These are phyloP conservation scores for Loriculus beryllinus DNA, from an alignment of 2,797 vertebrate genomes.

Conservation along the genomic window DNA sequence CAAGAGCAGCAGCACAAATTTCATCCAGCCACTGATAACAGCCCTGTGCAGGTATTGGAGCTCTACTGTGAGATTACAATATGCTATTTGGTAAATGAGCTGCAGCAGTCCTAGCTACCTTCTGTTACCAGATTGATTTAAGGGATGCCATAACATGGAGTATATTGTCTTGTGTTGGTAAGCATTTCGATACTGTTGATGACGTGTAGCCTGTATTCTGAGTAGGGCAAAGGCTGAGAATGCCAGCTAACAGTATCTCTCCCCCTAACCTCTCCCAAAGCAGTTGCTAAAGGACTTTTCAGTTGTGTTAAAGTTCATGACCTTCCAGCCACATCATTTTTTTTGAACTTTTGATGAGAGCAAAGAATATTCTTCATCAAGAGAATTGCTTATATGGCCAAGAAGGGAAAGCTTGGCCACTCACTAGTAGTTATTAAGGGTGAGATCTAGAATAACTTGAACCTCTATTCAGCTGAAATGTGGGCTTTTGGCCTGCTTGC, in stretches of 20 bases:
- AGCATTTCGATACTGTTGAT: background rate
- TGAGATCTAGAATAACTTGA: background rate
- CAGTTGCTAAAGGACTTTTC: background rate
- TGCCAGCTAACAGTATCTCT: background rate
- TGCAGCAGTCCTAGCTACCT: background rate
- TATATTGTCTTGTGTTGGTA: background rate
- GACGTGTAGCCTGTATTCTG: background rate
- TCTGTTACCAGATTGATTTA: background rate
- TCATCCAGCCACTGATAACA: background rate
- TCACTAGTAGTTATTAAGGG: background rate
- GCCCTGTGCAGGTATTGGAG: background rate
- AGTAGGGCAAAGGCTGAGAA: background rate
- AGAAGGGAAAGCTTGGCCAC: background rate
- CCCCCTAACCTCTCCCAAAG: background rate
- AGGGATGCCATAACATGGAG: rapidly evolving
- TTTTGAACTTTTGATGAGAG: background rate
- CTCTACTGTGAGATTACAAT: background rate
- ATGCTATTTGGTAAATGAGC: background rate
- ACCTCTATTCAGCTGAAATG: background rate
- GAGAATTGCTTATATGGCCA: background rate
- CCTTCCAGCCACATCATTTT: background rate
- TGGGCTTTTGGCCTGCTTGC: background rate
- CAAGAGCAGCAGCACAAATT: background rate
- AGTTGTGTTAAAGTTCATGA: background rate
- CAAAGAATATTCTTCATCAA: background rate